Conservation (phyloP, 2,797 vertebrate genomes). For the Peromyscus aztecus region DNA sequence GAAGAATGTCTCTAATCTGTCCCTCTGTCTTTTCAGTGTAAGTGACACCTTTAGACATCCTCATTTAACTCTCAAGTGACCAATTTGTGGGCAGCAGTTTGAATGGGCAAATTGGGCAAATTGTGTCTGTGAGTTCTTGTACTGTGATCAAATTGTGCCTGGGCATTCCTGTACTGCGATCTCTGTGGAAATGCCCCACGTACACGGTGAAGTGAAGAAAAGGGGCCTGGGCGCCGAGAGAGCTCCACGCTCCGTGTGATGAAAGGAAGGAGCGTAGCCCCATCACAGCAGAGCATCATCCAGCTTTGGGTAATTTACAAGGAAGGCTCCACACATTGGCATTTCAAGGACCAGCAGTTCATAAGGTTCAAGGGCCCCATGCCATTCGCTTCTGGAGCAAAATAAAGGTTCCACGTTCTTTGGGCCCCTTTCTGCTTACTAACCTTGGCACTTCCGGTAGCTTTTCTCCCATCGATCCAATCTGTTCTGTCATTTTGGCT, state of each 20-base stretch:
- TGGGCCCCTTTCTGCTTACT: background rate
- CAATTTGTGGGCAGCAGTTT: background rate
- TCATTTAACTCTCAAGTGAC: background rate
- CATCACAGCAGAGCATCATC: background rate
- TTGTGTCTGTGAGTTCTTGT: background rate
- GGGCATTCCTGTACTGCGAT: background rate
- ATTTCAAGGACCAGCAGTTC: constrained; percentile 10
- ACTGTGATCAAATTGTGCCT: background rate
- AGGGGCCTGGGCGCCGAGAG: accelerated
- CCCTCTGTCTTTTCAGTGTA: constrained; percentile 8
- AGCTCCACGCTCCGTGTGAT: background rate
- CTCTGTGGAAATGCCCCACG: background rate
- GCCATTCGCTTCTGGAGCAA: background rate
- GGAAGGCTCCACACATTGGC: background rate
- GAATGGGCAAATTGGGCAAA: background rate
- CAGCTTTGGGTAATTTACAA: background rate
- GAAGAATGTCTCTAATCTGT: background rate
- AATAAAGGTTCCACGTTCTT: background rate
- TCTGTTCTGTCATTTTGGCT: constrained; percentile 10
- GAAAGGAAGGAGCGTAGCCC: accelerated
- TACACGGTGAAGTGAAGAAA: background rate
- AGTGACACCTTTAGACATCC: background rate
- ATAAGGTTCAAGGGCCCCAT: background rate
- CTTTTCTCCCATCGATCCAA: background rate
- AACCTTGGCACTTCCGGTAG: background rate